Evolutionary conservation across 2,888 invertebrate genomes (phyloP).

Genomic region (Artemia sinica): DNA sequence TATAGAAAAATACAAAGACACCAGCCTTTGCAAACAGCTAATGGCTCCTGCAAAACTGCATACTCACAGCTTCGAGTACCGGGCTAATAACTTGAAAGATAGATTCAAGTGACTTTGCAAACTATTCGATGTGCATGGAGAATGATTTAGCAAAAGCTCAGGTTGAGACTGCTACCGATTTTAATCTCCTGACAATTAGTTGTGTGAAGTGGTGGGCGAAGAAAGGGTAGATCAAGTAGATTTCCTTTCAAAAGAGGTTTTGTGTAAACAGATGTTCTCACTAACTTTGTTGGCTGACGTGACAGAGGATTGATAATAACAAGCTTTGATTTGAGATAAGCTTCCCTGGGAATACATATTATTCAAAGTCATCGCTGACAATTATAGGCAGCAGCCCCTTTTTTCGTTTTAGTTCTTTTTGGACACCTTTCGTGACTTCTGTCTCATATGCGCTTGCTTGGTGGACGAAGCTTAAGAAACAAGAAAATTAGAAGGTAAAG

Average conservation of each 20-base stretch:
- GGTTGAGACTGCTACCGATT: slow-evolving; percentile 2
- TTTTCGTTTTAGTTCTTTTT: too few relatives aligned
- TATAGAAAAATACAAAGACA: background rate
- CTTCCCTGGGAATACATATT: background rate
- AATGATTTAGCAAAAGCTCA: slow-evolving; percentile 1
- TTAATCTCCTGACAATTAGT: slow-evolving; percentile 14
- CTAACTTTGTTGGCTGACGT: background rate
- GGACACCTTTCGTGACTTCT: too few relatives aligned
- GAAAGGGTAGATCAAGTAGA: slow-evolving; percentile 13
- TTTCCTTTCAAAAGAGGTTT: slow-evolving; percentile 10
- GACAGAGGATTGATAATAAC: background rate
- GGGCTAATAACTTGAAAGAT: slow-evolving; percentile 13
- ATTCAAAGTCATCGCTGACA: background rate
- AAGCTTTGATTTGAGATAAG: slow-evolving; percentile 8
- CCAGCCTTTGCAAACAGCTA: slow-evolving; percentile 7
- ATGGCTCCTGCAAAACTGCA: slow-evolving; percentile 13
- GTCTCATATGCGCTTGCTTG: too few relatives aligned
- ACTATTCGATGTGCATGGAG: background rate
- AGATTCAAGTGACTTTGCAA: slow-evolving; percentile 1
- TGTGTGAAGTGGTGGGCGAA: slow-evolving; percentile 4
- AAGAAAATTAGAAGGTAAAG: too few relatives aligned
- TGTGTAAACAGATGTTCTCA: slow-evolving; percentile 13
- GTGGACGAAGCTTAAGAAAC: too few relatives aligned
- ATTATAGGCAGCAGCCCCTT: background rate
- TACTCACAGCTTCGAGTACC: slow-evolving; percentile 7